Percentiles rank a stretch among this genome's conserved stretches.
Evolutionary conservation across 2,797 vertebrate genomes (phyloP).

Genomic region (Paedocypris micromegethes): DNA sequence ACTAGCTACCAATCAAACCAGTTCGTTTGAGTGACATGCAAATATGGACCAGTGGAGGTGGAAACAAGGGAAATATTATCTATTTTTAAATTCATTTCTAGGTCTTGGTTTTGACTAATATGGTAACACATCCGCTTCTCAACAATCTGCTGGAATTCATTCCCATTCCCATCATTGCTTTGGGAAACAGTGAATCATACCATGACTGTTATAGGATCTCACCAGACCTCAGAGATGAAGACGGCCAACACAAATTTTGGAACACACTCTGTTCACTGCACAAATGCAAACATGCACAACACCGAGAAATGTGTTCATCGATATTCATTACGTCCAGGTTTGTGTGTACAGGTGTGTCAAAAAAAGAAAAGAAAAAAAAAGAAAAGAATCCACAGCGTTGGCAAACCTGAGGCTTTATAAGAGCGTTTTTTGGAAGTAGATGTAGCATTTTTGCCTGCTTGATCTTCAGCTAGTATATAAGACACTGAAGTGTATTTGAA

Average conservation of each 20-base stretch:
- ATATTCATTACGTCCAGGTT: constrained; percentile 40
- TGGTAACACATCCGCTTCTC: constrained; percentile 15
- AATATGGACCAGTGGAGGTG: constrained; percentile 13
- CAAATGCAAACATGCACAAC: constrained; percentile 37
- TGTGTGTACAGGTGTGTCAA: constrained; percentile 45
- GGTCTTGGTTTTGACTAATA: neutral
- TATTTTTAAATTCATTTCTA: constrained; percentile 18
- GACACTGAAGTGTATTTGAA: constrained; percentile 68
- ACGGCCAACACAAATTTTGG: constrained; percentile 11
- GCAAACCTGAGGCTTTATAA: constrained; percentile 18
- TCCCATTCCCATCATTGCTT: neutral
- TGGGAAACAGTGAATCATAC: constrained; percentile 21
- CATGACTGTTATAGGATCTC: constrained; percentile 29
- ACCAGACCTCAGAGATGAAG: constrained; percentile 27
- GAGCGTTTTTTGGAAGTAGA: constrained; percentile 54
- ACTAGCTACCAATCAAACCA: constrained; percentile 1
- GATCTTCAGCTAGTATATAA: constrained; percentile 62
- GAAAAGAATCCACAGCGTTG: constrained; percentile 51
- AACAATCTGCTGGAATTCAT: constrained; percentile 9
- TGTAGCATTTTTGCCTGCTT: constrained; percentile 70
- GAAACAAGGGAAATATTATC: neutral
- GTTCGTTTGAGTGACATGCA: constrained; percentile 16
- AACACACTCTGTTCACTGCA: constrained; percentile 50
- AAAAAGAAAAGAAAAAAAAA: neutral
- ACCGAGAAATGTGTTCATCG: constrained; percentile 29